A percentile compares a stretch with the other conserved stretches of the same genome.
phyloP scores from a whole-genome alignment of 2,113 vertebrate genomes.

The Tricholaema leucomelas region DNA sequence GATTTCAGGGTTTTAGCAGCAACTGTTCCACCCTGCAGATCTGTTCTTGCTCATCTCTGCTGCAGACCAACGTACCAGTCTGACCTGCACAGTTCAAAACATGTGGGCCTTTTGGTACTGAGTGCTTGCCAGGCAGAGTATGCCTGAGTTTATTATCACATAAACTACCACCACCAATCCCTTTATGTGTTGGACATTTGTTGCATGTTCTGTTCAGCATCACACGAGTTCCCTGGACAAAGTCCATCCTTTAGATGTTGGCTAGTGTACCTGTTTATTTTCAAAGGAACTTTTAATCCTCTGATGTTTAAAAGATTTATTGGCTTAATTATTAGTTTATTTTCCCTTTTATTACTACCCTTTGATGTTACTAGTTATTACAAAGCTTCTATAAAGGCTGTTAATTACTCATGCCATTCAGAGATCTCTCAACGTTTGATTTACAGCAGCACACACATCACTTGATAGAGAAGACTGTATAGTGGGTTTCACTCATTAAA shows the following conservation, averaged over 20 bases:
- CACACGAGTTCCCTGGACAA: conserved; percentile 11
- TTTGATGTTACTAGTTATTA: conserved; percentile 52
- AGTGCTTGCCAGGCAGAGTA: neutral
- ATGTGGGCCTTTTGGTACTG: neutral
- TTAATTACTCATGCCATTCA: conserved; percentile 58
- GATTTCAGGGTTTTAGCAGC: neutral
- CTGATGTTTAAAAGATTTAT: conserved; percentile 51
- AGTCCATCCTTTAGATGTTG: neutral
- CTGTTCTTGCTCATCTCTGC: neutral
- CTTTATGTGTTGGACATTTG: neutral
- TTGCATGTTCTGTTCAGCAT: conserved; percentile 23
- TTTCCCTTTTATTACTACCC: conserved; percentile 39
- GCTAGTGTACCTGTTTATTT: conserved; percentile 33
- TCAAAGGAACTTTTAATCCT: conserved; percentile 40
- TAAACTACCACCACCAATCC: neutral
- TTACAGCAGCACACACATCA: neutral
- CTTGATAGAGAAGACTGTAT: neutral
- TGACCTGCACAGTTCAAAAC: neutral
- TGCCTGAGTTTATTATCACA: neutral
- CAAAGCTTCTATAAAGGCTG: conserved; percentile 7
- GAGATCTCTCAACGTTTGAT: neutral
- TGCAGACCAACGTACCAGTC: neutral
- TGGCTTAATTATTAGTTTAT: conserved; percentile 62
- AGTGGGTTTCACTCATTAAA: neutral
- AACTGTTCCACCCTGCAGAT: neutral